Conservation (phyloP, 2,888 invertebrate genomes). For the Bhutanitis thaidina region DNA sequence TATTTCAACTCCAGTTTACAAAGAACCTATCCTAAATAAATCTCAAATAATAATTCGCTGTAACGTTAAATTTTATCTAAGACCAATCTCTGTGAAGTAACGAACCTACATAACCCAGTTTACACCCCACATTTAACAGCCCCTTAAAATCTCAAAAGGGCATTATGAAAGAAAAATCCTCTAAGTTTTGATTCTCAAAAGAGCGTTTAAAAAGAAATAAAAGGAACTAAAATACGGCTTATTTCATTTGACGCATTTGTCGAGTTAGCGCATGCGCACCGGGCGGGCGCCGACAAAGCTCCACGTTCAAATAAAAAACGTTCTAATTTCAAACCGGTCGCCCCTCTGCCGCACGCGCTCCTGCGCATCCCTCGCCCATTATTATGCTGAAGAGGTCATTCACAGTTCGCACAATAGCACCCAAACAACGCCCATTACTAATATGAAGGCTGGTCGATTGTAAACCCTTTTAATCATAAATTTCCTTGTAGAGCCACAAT, state of each 20-base stretch:
- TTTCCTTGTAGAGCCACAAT: conserved; percentile 28
- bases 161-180: conserved; percentile 34
- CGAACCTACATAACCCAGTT: conserved; percentile 15
- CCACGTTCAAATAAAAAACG: conserved; percentile 65
- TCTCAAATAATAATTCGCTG: too few relatives aligned
- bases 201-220: conserved; percentile 44
- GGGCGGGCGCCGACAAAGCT: conserved; percentile 75
- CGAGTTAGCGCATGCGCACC: conserved; percentile 77
- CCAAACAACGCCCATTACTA: conserved; percentile 54
- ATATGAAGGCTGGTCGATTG: conserved; percentile 52
- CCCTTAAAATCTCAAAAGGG: conserved; percentile 46
- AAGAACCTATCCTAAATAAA: too few relatives aligned
- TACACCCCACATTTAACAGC: conserved; percentile 25
- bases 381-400: conserved; percentile 79
- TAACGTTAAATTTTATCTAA: too few relatives aligned
- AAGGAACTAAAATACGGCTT: conserved; percentile 74
- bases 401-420: conserved; percentile 75
- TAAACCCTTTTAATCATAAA: conserved; percentile 38
- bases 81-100: background rate
- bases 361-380: conserved; percentile 76
- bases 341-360: conserved; percentile 71
- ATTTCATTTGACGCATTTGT: conserved; percentile 77
- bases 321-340: conserved; percentile 79
- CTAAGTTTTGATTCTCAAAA: conserved; percentile 45
- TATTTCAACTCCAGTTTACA: too few relatives aligned